Evolutionary conservation across 2,888 invertebrate genomes (phyloP).

Genomic region (Harpagoxenus sublaevis): DNA sequence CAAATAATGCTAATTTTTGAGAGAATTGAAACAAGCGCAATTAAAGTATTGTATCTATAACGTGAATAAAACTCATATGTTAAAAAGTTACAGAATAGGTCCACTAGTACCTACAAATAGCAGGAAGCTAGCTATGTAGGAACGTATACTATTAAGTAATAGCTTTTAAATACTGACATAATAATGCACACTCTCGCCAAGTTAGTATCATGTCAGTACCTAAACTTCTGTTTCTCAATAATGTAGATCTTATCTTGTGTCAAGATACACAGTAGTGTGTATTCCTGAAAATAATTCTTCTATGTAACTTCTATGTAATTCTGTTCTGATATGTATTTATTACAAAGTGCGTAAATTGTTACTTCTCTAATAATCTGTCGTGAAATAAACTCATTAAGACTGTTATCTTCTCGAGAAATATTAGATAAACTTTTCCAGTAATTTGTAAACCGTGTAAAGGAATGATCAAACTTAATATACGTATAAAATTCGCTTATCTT

Average conservation of each 20-base stretch:
- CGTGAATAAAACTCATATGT: conserved; percentile 1
- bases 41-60: not conserved
- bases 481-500: not conserved
- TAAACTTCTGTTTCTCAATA: conserved; percentile 67
- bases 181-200: conserved; percentile 60
- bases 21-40: not conserved
- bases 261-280: conserved; percentile 68
- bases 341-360: not conserved
- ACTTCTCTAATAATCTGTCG: not conserved
- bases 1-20: not conserved
- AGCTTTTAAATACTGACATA: conserved; percentile 72
- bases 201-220: conserved; percentile 70
- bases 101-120: conserved; percentile 67
- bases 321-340: conserved; percentile 57
- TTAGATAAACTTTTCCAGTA: not conserved
- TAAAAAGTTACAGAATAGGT: conserved; percentile 42
- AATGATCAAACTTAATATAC: not conserved
- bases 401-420: not conserved
- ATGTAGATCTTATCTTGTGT: conserved; percentile 61
- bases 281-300: conserved; percentile 29
- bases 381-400: not conserved
- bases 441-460: not conserved
- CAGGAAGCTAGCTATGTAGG: conserved; percentile 77
- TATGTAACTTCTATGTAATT: not conserved
- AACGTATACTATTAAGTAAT: conserved; percentile 77